phyloP scores from a whole-genome alignment of 2,113 vertebrate species.

The Mormyrus iriodes region DNA sequence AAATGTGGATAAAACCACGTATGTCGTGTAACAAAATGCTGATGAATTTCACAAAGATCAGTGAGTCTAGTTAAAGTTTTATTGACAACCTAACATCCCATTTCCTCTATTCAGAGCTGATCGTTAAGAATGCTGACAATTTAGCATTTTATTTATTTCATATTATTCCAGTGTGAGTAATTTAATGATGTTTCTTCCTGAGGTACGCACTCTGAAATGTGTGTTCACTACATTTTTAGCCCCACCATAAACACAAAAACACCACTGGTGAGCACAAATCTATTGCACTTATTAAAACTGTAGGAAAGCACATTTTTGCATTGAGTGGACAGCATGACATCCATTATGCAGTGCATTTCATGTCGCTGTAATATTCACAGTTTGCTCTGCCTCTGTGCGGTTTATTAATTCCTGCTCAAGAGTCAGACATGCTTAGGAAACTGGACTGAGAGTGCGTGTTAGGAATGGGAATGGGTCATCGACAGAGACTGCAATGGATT shows the following conservation, averaged over 20 bases:
- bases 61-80: neutral
- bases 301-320: neutral
- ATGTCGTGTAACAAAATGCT: neutral
- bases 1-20: neutral
- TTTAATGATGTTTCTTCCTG: neutral
- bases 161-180: neutral
- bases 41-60: neutral
- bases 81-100: neutral
- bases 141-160: neutral
- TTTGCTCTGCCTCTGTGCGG: neutral
- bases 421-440: neutral
- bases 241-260: neutral
- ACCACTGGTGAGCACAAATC: neutral
- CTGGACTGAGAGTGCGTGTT: neutral
- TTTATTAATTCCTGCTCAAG: neutral
- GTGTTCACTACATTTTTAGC: neutral
- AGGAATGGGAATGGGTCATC: neutral
- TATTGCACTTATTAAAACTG: neutral
- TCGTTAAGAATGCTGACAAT: neutral
- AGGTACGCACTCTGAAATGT: neutral
- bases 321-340: neutral
- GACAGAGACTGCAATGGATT: neutral
- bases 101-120: neutral
- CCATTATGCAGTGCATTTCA: neutral
- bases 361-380: neutral